phyloP scores from a whole-genome alignment of 1,140 invertebrate genomes.

The Diplogasteroides magnus region DNA sequence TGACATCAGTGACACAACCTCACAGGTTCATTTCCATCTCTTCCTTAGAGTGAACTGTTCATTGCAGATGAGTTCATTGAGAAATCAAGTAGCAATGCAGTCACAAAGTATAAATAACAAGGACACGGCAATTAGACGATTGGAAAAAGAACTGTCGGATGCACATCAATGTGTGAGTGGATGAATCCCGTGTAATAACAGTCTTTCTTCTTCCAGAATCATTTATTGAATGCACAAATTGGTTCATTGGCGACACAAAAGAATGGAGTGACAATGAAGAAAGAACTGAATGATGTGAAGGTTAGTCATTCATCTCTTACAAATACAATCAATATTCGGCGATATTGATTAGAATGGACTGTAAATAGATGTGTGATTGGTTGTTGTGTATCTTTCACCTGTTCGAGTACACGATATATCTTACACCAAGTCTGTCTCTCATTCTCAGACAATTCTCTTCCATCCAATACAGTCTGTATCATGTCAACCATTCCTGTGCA shows the following conservation, averaged over 20 bases:
- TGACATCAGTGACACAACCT: not conserved
- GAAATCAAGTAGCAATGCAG: slow-evolving; percentile 26
- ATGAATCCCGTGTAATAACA: not conserved
- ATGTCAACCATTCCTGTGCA: slow-evolving; percentile 35
- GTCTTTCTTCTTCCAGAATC: slow-evolving; percentile 24
- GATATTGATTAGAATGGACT: slow-evolving; percentile 45
- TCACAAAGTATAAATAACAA: slow-evolving; percentile 11
- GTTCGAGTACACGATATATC: slow-evolving; percentile 50
- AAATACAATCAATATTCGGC: slow-evolving; percentile 35
- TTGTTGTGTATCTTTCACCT: slow-evolving; percentile 31
- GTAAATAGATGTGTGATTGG: slow-evolving; percentile 5
- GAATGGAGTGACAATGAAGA: not conserved
- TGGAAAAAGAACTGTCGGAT: slow-evolving; percentile 32
- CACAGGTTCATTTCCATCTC: not conserved
- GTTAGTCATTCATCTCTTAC: no score
- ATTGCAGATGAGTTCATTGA: slow-evolving; percentile 23
- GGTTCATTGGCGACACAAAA: slow-evolving; percentile 15
- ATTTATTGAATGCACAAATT: slow-evolving; percentile 29
- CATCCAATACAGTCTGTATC: slow-evolving; percentile 33
- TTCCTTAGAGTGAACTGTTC: not conserved
- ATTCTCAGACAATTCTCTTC: slow-evolving; percentile 33
- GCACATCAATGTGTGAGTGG: slow-evolving; percentile 33
- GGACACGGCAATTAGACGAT: slow-evolving; percentile 19
- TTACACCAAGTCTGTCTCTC: slow-evolving; percentile 45
- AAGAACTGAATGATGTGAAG: not conserved